A percentile compares a stretch with the other conserved stretches of the same genome.
Evolutionary conservation across 1,140 invertebrate genomes (phyloP).

Genomic region (Rhopalosiphum maidis): DNA sequence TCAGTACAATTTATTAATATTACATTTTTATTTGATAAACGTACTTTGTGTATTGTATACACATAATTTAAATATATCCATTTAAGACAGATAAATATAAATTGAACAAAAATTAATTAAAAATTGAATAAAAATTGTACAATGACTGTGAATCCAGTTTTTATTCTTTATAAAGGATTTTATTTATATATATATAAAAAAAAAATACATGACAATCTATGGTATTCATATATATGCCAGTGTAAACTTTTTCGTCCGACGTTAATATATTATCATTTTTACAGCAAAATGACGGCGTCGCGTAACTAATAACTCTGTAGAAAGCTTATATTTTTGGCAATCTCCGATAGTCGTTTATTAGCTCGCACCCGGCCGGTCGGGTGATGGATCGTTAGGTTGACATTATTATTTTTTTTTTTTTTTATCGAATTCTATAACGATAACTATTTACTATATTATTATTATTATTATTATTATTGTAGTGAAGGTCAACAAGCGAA

Average conservation of each 20-base stretch:
- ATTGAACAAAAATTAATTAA: neutral
- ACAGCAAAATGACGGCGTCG: neutral
- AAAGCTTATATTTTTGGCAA: neutral
- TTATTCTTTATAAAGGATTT: neutral
- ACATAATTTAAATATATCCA: neutral
- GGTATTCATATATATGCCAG: neutral
- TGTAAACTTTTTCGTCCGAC: neutral
- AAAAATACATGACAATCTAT: neutral
- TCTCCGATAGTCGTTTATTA: conserved; percentile 2
- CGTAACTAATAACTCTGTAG: neutral
- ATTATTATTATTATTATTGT: neutral
- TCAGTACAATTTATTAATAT: neutral
- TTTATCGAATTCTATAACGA: neutral
- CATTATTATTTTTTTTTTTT: neutral
- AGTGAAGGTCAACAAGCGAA: neutral
- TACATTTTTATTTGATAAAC: neutral
- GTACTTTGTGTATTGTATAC: neutral
- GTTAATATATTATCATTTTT: conserved; percentile 16
- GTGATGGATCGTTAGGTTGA: neutral
- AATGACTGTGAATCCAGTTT: neutral
- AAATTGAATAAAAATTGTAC: neutral
- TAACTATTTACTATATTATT: neutral
- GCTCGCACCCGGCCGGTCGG: neutral
- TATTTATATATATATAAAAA: too few species aligned
- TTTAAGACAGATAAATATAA: neutral